Evolutionary conservation across 2,113 vertebrate genomes (phyloP).

Genomic region (Peromyscus leucopus): DNA sequence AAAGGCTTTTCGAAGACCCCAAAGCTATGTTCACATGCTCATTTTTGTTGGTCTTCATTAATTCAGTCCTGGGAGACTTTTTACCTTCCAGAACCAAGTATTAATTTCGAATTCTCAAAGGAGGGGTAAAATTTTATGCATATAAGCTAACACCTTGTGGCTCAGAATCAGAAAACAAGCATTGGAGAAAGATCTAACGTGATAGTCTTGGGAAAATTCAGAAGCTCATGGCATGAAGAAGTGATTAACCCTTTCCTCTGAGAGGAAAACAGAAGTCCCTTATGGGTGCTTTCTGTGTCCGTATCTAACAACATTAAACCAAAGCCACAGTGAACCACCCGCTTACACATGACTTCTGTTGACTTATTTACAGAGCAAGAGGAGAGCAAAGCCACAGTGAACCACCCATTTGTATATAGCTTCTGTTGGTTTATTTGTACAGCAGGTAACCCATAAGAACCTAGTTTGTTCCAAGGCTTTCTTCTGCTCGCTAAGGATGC

Average conservation of each 20-base stretch:
- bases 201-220: conserved; percentile 40
- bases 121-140: conserved; percentile 6
- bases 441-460: neutral
- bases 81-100: conserved; percentile 59
- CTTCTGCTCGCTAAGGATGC: neutral
- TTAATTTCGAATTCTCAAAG: conserved; percentile 58
- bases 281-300: neutral
- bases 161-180: conserved; percentile 39
- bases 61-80: conserved; percentile 56
- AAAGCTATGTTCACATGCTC: conserved; percentile 39
- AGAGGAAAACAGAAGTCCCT: neutral
- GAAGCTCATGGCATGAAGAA: neutral
- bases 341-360: neutral
- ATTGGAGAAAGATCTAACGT: conserved; percentile 11
- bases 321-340: neutral
- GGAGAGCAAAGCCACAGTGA: neutral
- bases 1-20: conserved; percentile 11
- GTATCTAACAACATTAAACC: neutral
- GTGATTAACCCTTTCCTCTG: neutral
- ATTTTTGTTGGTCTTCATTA: conserved; percentile 56
- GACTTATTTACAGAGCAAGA: neutral
- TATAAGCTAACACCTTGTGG: conserved; percentile 20
- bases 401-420: neutral
- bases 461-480: neutral
- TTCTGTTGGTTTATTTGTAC: neutral